Conservation (phyloP, 2,888 invertebrate genomes). For the Ochropacha duplaris region DNA sequence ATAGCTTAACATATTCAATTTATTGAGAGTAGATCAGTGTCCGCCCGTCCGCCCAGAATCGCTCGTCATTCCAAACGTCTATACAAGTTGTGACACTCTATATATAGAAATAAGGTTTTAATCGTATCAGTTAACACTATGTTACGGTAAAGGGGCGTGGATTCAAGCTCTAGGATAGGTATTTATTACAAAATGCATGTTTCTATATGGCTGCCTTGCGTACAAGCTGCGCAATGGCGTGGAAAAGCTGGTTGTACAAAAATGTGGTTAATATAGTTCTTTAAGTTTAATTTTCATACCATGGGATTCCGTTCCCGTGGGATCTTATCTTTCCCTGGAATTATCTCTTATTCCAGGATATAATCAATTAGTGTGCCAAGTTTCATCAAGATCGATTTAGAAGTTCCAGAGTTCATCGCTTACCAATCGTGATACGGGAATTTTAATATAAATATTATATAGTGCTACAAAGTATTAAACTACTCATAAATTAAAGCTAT, state of each 20-base stretch:
- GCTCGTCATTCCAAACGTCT: not conserved
- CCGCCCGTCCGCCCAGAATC: conserved; percentile 33
- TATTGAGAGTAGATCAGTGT: conserved; percentile 38
- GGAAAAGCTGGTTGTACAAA: not conserved
- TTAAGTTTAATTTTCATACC: too few relatives aligned
- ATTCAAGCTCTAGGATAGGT: not conserved
- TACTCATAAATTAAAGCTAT: too few relatives aligned
- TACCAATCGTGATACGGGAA: too few relatives aligned
- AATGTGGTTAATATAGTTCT: too few relatives aligned
- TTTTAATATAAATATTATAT: too few relatives aligned
- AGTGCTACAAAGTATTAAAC: too few relatives aligned
- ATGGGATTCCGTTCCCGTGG: too few relatives aligned
- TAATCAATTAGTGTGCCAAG: too few relatives aligned
- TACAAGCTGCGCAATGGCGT: not conserved
- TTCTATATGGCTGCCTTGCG: not conserved
- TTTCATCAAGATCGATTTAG: too few relatives aligned
- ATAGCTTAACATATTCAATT: conserved; percentile 65
- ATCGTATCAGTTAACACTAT: not conserved
- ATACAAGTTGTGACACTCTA: not conserved
- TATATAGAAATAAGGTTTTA: conserved; percentile 2
- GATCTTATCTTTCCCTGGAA: too few relatives aligned
- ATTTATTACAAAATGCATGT: not conserved
- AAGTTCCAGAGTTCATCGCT: too few relatives aligned
- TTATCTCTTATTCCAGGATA: too few relatives aligned
- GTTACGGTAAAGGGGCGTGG: not conserved